Evolutionary conservation across 1,140 invertebrate species (phyloP).

Genomic region (Ips typographus): DNA sequence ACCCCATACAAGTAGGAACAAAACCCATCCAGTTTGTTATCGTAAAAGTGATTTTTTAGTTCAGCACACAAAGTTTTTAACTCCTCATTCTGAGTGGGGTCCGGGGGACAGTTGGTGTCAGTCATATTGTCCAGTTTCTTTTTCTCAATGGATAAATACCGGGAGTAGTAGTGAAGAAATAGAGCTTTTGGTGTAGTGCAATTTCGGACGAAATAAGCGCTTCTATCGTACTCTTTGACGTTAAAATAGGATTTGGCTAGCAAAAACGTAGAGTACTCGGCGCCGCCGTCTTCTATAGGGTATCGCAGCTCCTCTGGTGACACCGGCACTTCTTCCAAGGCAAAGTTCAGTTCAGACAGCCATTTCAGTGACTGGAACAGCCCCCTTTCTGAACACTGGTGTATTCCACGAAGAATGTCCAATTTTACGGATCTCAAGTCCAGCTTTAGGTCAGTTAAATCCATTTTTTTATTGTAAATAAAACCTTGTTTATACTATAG

Average conservation of each 20-base stretch:
- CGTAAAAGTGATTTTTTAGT: constrained; percentile 60
- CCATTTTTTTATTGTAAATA: not conserved
- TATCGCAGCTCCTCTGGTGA: constrained; percentile 50
- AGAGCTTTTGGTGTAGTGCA: constrained; percentile 65
- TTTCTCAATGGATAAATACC: constrained; percentile 87
- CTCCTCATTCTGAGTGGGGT: constrained; percentile 61
- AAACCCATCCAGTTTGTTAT: constrained; percentile 79
- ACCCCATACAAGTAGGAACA: constrained; percentile 90
- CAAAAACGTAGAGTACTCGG: constrained; percentile 72
- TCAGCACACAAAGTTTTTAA: constrained; percentile 60
- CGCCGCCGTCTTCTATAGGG: constrained; percentile 51
- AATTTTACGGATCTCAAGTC: constrained; percentile 65
- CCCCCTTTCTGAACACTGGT: constrained; percentile 70
- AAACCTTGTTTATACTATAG: no score
- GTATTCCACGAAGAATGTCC: constrained; percentile 66
- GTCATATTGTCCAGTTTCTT: constrained; percentile 82
- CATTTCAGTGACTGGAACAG: constrained; percentile 76
- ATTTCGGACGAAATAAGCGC: constrained; percentile 78
- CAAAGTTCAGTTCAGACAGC: constrained; percentile 80
- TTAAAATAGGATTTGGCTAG: constrained; percentile 91
- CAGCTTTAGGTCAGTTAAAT: constrained; percentile 51
- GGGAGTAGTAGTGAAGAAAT: constrained; percentile 83
- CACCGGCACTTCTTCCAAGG: constrained; percentile 67
- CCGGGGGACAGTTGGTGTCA: constrained; percentile 70
- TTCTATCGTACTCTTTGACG: constrained; percentile 88